Evolutionary conservation across 2,888 invertebrate species (phyloP), one percentile per base, ranked within the genome.

Genomic region (Ophioninae sp.): DNA sequence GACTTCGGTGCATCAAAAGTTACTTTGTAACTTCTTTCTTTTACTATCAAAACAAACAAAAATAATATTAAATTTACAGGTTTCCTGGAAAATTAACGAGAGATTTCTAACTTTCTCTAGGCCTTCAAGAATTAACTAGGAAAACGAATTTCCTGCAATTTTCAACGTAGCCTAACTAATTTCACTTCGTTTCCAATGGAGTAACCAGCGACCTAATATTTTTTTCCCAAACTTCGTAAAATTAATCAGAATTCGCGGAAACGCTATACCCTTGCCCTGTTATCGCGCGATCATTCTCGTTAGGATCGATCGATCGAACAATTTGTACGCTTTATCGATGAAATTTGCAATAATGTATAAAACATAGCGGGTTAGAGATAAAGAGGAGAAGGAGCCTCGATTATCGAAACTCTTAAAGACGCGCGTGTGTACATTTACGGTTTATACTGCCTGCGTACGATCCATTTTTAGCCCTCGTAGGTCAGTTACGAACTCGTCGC

Each of bases 271-370:
- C 50, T 50, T 50, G 50, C 50, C 50, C 13, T 13, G 13, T 10
- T 3, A 50, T 50, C 50, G 50, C 50, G 50, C 17, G 17, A 50
- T 17, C 13, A 50, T 13, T 50, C 6, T 13, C 17, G 30, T 39
- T 8, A n/a, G 10, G 44, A 21, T 57, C 39, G 57, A 76, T 76
- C 59, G 76, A 17, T 59, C 37, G 8, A 57, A 50, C 37, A 50
- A 20, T 7, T 70, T 59, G 61, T 69, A 57, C 65, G 41, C 72
- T 21, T 75, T 56, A 39, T 57, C 20, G 39, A 1, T 6, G 21
- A 61, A 61, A 69, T 62, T n/a, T 39, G 64, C n/a, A 74, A 79
- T 75, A 74, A 23, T 56, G 62, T 62, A 39, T 67, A 50, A 6
- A 5, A 20, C 3, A 76, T 67, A 20, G 6, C 13, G 17, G 13